Evolutionary conservation across 1,140 invertebrate genomes (phyloP).

Genomic region (Bombus vancouverensis): DNA sequence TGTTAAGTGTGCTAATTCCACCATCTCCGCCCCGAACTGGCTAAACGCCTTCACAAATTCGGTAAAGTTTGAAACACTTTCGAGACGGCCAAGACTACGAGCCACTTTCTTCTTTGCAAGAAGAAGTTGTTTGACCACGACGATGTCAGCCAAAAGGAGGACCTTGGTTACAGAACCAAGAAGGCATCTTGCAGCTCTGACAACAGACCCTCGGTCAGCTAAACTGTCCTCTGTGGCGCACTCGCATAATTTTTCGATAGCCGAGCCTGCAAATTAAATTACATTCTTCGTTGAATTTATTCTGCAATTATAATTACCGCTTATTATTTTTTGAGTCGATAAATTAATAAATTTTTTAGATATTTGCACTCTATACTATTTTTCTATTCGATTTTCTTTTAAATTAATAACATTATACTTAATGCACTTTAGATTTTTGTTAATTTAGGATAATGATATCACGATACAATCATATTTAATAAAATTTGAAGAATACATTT

Average conservation of each 20-base stretch:
- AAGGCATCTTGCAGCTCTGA: slow-evolving; percentile 95
- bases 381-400: no score
- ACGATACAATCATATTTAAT: no score
- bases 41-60: slow-evolving; percentile 99
- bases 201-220: slow-evolving; percentile 89
- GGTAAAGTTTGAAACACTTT: slow-evolving; percentile 97
- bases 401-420: no score
- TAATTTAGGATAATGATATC: no score
- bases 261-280: slow-evolving; percentile 85
- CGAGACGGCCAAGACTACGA: slow-evolving; percentile 92
- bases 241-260: slow-evolving; percentile 95
- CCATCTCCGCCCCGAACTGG: slow-evolving; percentile 99
- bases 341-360: no score
- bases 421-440: no score
- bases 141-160: slow-evolving; percentile 98
- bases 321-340: no score
- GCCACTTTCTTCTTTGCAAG: slow-evolving; percentile 97
- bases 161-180: slow-evolving; percentile 97
- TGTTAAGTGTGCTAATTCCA: slow-evolving; percentile 97
- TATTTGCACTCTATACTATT: no score
- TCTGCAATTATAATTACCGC: no score
- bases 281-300: neutral
- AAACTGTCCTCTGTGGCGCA: slow-evolving; percentile 87
- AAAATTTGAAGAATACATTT: no score
- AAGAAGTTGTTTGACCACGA: slow-evolving; percentile 98